These are phyloP conservation scores for Drosophila carrolli DNA, from an alignment of 1,140 invertebrate species.

Conservation along the genomic window DNA sequence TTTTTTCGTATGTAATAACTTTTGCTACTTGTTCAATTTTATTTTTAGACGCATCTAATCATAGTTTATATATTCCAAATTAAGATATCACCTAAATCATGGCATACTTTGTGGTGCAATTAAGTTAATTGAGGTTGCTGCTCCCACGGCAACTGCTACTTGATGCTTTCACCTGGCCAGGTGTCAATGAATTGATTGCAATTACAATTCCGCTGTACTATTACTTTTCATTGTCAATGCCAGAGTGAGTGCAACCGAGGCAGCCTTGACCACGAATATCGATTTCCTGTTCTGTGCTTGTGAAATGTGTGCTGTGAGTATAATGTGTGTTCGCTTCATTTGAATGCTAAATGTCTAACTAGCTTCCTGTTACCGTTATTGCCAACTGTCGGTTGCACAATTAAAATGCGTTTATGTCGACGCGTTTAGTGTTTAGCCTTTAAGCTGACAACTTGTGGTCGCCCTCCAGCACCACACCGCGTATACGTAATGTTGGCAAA, in stretches of 20 bases:
- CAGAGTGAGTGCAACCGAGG: constrained; percentile 42
- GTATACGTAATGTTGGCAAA: constrained; percentile 60
- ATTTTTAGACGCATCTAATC: no score
- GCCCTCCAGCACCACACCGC: constrained; percentile 32
- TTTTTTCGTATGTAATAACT: no score
- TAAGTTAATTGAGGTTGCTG: constrained; percentile 54
- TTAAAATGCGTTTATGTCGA: constrained; percentile 47
- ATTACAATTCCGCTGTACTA: constrained; percentile 34
- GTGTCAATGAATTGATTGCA: constrained; percentile 73
- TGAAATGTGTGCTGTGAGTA: constrained; percentile 1
- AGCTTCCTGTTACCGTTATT: constrained; percentile 66
- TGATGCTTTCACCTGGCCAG: constrained; percentile 60
- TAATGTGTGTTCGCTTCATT: constrained; percentile 23
- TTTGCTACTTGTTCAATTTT: no score
- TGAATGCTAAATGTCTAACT: constrained; percentile 56
- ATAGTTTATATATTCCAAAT: not conserved
- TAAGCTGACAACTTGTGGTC: constrained; percentile 43
- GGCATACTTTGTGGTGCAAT: constrained; percentile 67
- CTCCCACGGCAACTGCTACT: constrained; percentile 13
- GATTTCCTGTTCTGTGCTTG: constrained; percentile 72
- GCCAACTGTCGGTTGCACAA: constrained; percentile 39
- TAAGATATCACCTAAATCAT: constrained; percentile 46
- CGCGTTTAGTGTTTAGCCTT: constrained; percentile 61
- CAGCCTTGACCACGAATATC: constrained; percentile 84
- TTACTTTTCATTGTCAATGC: constrained; percentile 66